Percentiles rank a stretch among this genome's conserved stretches.
Evolutionary conservation across 1,140 invertebrate genomes (phyloP).

Genomic region (Eriocheir sinensis): DNA sequence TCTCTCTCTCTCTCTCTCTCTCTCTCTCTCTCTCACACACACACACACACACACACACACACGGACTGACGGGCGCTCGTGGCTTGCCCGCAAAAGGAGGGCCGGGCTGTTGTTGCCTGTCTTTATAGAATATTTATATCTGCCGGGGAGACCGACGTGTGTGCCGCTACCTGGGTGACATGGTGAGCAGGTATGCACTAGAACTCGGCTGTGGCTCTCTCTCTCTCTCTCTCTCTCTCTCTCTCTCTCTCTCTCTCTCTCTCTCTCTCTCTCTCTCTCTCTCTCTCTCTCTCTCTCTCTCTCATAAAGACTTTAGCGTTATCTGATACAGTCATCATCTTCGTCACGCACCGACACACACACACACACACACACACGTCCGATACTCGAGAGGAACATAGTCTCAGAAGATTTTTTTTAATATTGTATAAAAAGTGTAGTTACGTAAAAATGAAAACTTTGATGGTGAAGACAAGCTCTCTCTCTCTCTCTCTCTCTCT

Average conservation of each 20-base stretch:
- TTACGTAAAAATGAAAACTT: too few species aligned
- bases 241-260: conserved; percentile 33
- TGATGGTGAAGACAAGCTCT: too few species aligned
- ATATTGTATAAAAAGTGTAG: too few species aligned
- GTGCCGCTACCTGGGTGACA: not conserved
- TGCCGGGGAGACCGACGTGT: not conserved
- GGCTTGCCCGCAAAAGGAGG: not conserved
- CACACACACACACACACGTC: too few species aligned
- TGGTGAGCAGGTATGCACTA: not conserved
- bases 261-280: conserved; percentile 19
- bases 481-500: too few species aligned
- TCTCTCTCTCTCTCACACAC: too few species aligned
- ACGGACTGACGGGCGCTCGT: not conserved
- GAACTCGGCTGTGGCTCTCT: not conserved
- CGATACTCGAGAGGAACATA: too few species aligned
- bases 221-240: conserved; percentile 44
- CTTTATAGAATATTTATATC: not conserved
- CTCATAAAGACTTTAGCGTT: conserved; percentile 24
- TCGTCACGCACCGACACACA: not conserved
- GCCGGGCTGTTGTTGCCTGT: not conserved
- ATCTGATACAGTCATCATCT: not conserved
- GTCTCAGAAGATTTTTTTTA: too few species aligned
- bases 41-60: too few species aligned
- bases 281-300: conserved; percentile 24
- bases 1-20: too few species aligned